These are phyloP conservation scores for Scrobipalpa atriplicella DNA, from an alignment of 2,888 invertebrate species.

Conservation along the genomic window DNA sequence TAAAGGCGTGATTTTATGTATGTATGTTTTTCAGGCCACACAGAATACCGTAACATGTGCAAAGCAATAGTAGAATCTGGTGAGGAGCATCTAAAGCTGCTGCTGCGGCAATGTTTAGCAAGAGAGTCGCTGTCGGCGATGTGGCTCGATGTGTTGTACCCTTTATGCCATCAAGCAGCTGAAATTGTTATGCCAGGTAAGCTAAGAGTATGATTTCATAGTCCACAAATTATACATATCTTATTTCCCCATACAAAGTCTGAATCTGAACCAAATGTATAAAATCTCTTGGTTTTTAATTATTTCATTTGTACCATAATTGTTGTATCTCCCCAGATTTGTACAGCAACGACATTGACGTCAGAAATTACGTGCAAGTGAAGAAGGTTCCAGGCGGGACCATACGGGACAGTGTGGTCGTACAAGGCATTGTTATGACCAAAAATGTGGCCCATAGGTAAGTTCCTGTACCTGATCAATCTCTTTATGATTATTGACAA, in stretches of 20 bases:
- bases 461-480: too few species aligned
- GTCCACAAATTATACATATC: too few species aligned
- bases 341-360: constrained; percentile 93
- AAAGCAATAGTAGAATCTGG: constrained; percentile 70
- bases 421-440: constrained; percentile 95
- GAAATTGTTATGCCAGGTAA: constrained; percentile 90
- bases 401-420: constrained; percentile 87
- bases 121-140: constrained; percentile 87
- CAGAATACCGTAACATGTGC: constrained; percentile 46
- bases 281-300: too few species aligned
- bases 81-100: constrained; percentile 64
- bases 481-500: too few species aligned
- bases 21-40: constrained; percentile 31
- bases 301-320: too few species aligned
- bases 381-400: constrained; percentile 95
- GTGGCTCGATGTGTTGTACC: constrained; percentile 91
- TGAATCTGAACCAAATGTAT: too few species aligned
- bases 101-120: constrained; percentile 86
- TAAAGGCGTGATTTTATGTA: too few species aligned
- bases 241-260: too few species aligned
- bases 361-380: constrained; percentile 96
- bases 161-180: constrained; percentile 90
- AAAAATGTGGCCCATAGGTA: constrained; percentile 97
- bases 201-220: too few species aligned
- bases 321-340: constrained; percentile 52